phyloP scores from a whole-genome alignment of 2,113 vertebrate genomes.

The Hypomesus transpacificus region DNA sequence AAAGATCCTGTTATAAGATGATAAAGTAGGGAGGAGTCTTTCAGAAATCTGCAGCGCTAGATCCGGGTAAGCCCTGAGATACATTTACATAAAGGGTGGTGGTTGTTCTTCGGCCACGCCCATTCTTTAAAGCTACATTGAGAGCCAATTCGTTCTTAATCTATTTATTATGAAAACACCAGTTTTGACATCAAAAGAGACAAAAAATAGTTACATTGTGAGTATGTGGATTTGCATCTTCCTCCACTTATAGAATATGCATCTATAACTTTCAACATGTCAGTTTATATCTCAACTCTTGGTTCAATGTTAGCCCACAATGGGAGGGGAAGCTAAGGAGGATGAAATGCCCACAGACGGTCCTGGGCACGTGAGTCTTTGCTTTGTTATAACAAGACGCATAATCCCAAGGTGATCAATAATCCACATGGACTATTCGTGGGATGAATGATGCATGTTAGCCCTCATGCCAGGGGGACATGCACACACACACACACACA shows the following conservation, averaged over 20 bases:
- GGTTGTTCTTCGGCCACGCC: conserved; percentile 34
- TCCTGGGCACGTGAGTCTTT: background rate
- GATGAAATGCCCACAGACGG: background rate
- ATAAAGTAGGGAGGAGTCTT: conserved; percentile 60
- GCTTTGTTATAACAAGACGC: background rate
- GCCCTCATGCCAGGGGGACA: background rate
- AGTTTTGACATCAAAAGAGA: background rate
- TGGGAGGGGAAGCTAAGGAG: too few relatives aligned
- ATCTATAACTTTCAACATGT: too few relatives aligned
- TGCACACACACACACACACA: too few relatives aligned
- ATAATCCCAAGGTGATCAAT: conserved; percentile 12
- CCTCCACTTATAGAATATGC: conserved; percentile 4
- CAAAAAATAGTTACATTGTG: too few relatives aligned
- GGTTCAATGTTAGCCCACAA: too few relatives aligned
- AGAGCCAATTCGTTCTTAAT: background rate
- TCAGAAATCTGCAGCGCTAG: conserved; percentile 62
- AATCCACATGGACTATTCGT: background rate
- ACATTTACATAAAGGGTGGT: conserved; percentile 45
- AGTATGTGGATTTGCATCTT: too few relatives aligned
- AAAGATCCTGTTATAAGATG: conserved; percentile 61
- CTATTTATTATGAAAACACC: background rate
- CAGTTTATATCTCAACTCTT: too few relatives aligned
- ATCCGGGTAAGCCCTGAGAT: conserved; percentile 58
- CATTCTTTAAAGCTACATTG: conserved; percentile 17
- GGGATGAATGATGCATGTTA: background rate